A percentile compares a stretch with the other conserved stretches of the same genome.
phyloP scores from a whole-genome alignment of 1,140 invertebrate genomes.

The Drosophila triauraria region DNA sequence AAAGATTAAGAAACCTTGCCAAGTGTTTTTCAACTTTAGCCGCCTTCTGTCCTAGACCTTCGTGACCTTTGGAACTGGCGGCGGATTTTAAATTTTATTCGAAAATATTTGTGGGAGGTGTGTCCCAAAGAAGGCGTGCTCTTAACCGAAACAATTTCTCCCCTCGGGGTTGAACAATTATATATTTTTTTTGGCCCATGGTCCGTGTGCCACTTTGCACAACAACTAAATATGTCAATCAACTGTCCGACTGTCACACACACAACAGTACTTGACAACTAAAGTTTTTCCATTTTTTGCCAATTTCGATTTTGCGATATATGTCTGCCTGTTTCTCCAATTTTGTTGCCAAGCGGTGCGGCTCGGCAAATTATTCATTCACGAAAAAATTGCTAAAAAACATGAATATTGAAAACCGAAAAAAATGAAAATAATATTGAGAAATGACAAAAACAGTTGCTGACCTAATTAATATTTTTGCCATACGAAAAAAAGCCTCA shows the following conservation, averaged over 20 bases:
- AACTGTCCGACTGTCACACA: conserved; percentile 63
- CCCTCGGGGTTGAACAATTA: conserved; percentile 36
- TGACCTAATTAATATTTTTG: conserved; percentile 74
- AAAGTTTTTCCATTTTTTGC: conserved; percentile 56
- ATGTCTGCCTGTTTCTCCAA: conserved; percentile 16
- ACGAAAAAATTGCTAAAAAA: conserved; percentile 30
- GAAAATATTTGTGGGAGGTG: conserved; percentile 25
- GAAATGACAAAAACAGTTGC: conserved; percentile 80
- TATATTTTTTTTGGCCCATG: conserved; percentile 26
- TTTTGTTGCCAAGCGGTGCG: conserved; percentile 55
- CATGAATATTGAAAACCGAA: conserved; percentile 6
- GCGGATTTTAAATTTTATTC: not conserved
- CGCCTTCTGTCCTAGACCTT: conserved; percentile 18
- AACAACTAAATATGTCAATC: conserved; percentile 80
- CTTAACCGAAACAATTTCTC: conserved; percentile 26
- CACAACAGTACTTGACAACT: conserved; percentile 59
- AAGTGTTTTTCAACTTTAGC: conserved; percentile 37
- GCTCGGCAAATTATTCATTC: conserved; percentile 29
- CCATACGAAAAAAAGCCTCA: conserved; percentile 32
- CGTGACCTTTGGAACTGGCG: conserved; percentile 21
- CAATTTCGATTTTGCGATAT: conserved; percentile 35
- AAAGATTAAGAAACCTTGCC: conserved; percentile 30
- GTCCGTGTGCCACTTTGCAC: conserved; percentile 70
- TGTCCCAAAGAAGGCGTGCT: conserved; percentile 31
- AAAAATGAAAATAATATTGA: conserved; percentile 57